phyloP scores from a whole-genome alignment of 2,888 invertebrate genomes.

The Clusia tigrina region DNA sequence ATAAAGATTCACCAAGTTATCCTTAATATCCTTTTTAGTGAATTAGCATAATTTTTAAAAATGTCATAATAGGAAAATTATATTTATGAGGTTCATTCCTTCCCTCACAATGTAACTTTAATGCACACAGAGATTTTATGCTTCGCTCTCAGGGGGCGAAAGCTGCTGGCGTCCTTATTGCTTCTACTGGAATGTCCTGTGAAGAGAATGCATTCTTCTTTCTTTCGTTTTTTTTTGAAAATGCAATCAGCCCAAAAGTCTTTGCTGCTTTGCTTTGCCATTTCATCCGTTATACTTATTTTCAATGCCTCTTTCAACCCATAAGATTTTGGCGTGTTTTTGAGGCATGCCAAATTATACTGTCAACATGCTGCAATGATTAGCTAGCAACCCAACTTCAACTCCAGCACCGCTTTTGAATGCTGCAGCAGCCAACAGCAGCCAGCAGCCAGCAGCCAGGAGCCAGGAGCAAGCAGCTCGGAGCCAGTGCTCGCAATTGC shows the following conservation, averaged over 20 bases:
- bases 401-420: background rate
- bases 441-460: background rate
- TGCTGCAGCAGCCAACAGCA: background rate
- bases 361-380: slow-evolving; percentile 29
- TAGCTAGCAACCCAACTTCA: slow-evolving; percentile 3
- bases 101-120: background rate
- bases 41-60: slow-evolving; percentile 1
- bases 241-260: background rate
- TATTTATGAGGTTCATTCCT: background rate
- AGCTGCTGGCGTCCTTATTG: too few relatives aligned
- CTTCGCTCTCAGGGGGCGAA: too few relatives aligned
- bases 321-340: slow-evolving; percentile 3
- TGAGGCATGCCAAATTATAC: slow-evolving; percentile 29
- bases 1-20: too few relatives aligned
- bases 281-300: background rate
- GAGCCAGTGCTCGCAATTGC: background rate
- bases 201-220: too few relatives aligned
- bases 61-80: background rate
- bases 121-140: background rate
- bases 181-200: too few relatives aligned
- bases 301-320: too few relatives aligned
- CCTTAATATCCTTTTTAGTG: background rate
- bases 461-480: too few relatives aligned
- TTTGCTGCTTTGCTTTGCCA: background rate
- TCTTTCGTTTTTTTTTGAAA: too few relatives aligned